phyloP scores from a whole-genome alignment of 2,888 invertebrate genomes.

The Cremastinae sp. region DNA sequence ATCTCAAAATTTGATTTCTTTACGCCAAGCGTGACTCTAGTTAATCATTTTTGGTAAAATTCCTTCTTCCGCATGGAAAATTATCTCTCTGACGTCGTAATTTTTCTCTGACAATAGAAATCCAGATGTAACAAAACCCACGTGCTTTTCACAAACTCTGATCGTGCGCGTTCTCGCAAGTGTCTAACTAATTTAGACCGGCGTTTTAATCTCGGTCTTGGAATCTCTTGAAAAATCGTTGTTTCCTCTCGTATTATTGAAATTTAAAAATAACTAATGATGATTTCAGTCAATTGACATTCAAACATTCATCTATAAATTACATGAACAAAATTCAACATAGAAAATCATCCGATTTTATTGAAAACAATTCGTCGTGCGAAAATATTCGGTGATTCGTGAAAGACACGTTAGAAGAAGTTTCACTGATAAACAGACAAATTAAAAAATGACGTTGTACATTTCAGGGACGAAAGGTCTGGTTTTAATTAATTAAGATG shows the following conservation, averaged over 20 bases:
- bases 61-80: background rate
- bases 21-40: background rate
- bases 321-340: no score
- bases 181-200: slow-evolving; percentile 22
- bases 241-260: background rate
- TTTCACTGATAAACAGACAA: no score
- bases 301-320: no score
- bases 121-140: slow-evolving; percentile 24
- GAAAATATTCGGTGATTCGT: no score
- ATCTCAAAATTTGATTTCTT: slow-evolving; percentile 5
- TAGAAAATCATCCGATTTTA: no score
- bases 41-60: background rate
- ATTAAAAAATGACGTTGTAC: no score
- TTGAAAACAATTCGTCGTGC: no score
- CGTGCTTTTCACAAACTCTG: slow-evolving; percentile 28
- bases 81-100: slow-evolving; percentile 3
- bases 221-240: background rate
- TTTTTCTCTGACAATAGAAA: background rate
- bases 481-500: no score
- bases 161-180: slow-evolving; percentile 42
- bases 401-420: no score
- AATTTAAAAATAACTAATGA: background rate
- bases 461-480: no score
- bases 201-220: background rate
- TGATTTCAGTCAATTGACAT: no score